Conservation (phyloP, 2,888 invertebrate genomes). For the Leptopterna dolabrata region DNA sequence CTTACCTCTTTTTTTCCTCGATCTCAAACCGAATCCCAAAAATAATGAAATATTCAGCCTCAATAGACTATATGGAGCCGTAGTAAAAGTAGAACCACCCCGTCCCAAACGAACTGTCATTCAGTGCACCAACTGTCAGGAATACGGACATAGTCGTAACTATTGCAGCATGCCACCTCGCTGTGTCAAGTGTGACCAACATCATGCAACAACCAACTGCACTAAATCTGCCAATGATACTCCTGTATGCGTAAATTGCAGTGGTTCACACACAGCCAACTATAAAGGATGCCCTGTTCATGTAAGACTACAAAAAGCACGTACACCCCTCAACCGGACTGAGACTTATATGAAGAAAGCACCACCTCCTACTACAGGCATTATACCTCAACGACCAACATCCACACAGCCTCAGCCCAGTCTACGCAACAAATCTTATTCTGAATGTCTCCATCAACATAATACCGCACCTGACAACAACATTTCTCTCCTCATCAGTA, state of each 20-base stretch:
- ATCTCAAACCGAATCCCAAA: not conserved
- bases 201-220: not conserved
- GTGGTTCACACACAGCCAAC: not conserved
- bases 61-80: not conserved
- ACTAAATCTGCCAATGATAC: not conserved
- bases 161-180: not conserved
- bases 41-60: not conserved
- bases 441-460: too few species aligned
- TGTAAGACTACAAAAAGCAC: not conserved
- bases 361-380: too few species aligned
- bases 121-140: too few species aligned
- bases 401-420: too few species aligned
- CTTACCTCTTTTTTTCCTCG: not conserved
- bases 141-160: not conserved
- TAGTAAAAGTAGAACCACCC: not conserved
- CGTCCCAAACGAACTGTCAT: not conserved
- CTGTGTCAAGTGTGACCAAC: not conserved
- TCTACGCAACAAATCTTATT: too few species aligned
- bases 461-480: too few species aligned
- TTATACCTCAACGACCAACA: too few species aligned
- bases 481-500: too few species aligned
- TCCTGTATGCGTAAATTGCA: not conserved
- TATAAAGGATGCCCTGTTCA: too few species aligned
- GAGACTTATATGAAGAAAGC: too few species aligned
- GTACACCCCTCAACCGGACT: too few species aligned